Conservation (phyloP, 2,888 invertebrate genomes). For the Argyresthia albistria region DNA sequence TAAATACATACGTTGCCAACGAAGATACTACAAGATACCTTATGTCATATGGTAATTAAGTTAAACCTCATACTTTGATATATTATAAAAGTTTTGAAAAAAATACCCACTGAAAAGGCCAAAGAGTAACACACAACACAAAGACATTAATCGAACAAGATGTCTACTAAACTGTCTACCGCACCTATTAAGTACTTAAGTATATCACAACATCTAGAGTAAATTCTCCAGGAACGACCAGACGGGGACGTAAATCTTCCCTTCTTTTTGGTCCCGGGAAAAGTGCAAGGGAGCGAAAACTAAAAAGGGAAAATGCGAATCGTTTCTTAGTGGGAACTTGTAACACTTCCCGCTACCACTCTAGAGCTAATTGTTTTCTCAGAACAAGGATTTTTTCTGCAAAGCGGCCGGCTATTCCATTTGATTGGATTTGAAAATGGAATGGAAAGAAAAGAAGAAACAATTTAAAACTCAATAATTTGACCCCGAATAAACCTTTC, state of each 20-base stretch:
- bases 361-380: slow-evolving; percentile 48
- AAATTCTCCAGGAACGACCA: slow-evolving; percentile 25
- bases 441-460: not conserved
- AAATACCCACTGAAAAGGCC: too few species aligned
- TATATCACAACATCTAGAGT: slow-evolving; percentile 3
- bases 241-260: slow-evolving; percentile 54
- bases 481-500: slow-evolving; percentile 57
- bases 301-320: slow-evolving; percentile 43
- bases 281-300: slow-evolving; percentile 58
- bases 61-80: too few species aligned
- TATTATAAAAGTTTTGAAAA: too few species aligned
- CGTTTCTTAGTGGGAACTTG: not conserved
- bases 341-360: slow-evolving; percentile 14
- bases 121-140: too few species aligned
- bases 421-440: too few species aligned
- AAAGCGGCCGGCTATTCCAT: not conserved
- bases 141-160: too few species aligned
- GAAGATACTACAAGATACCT: too few species aligned
- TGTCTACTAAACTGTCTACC: not conserved
- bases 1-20: too few species aligned
- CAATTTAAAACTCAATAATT: slow-evolving; percentile 55
- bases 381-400: not conserved
- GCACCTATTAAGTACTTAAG: slow-evolving; percentile 4
- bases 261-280: slow-evolving; percentile 38
- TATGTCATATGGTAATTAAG: too few species aligned